These are phyloP conservation scores for Melanaphis sacchari DNA, from an alignment of 1,140 invertebrate species.

Conservation along the genomic window DNA sequence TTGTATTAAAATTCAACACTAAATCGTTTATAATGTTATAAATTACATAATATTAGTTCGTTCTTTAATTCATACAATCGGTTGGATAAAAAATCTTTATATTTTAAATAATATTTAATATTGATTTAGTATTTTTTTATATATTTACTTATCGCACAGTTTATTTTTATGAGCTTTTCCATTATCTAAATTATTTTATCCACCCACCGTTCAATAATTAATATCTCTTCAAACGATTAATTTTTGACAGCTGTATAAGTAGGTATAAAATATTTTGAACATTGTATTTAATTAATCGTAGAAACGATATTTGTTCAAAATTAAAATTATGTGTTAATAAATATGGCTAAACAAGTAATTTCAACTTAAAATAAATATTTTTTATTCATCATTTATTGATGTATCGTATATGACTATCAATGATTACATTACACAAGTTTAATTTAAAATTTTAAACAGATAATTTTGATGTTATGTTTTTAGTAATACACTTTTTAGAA, in stretches of 20 bases:
- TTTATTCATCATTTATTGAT: background rate
- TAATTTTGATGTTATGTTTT: background rate
- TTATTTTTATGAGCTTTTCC: background rate
- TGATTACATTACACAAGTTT: background rate
- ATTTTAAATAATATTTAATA: constrained; percentile 1
- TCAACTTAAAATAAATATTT: background rate
- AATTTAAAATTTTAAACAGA: background rate
- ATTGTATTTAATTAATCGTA: background rate
- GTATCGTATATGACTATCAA: background rate
- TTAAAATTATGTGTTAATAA: background rate
- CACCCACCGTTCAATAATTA: background rate
- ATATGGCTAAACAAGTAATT: background rate
- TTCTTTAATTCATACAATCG: background rate
- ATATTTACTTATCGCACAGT: background rate
- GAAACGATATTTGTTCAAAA: background rate
- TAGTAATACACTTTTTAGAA: background rate
- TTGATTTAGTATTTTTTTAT: background rate
- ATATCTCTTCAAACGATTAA: background rate
- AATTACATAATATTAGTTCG: background rate
- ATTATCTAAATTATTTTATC: background rate
- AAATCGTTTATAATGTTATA: background rate
- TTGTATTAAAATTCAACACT: background rate
- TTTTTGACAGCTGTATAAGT: background rate
- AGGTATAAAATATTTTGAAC: background rate
- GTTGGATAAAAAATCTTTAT: background rate